Base-by-base conservation (phyloP, 2,113 vertebrate genomes). In the Phalacrocorax pelagicus region DNA sequence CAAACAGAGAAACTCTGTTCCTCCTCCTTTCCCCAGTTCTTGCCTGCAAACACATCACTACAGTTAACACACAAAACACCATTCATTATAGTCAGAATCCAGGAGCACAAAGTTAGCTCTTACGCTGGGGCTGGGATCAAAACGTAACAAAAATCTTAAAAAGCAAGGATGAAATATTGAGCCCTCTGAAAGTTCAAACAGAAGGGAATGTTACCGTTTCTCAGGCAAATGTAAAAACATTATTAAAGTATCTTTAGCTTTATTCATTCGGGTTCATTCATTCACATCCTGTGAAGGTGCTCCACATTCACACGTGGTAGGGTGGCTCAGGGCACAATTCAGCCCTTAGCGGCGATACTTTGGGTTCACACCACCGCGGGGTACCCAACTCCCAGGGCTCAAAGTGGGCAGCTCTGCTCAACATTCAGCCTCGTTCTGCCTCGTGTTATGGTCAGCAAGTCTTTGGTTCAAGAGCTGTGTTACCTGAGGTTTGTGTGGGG, bases 1-100 rank as follows among this genome's bases (percentile, higher is more conserved):
- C 66, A 55, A 32, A 92, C 93, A 90, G 93, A 92, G 93, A 34
- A 93, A 86, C 54, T 90, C 86, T 95, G 92, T 57, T 92, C 59
- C 81, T 93, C 54, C 67, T 73, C 69, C 63, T 87, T 42, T 73
- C 63, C 84, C 34, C 77, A 67, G 49, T 3, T 66, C 44, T 46
- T 63, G 79, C 91, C 71, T 66, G 62, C 86, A 72, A 88, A 88
- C 79, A 92, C 91, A 86, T 67, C 86, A 27, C 74, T 30, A 49
- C 82, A 72, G 57, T 63, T 51, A 51, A 21, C 52, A 69, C 88
- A 95, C 47, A 88, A 63, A 79, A 54, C 86, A 75, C 66, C 66
- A 80, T 79, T 92, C 82, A 72, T 36, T 27, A 30, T 12, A n/a
- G 70, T 66, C 82, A 46, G 70, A 70, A 42, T 7, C 49, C n/a